These are phyloP conservation scores for Zaprionus inermis DNA, from an alignment of 1,140 invertebrate species.

Conservation along the genomic window DNA sequence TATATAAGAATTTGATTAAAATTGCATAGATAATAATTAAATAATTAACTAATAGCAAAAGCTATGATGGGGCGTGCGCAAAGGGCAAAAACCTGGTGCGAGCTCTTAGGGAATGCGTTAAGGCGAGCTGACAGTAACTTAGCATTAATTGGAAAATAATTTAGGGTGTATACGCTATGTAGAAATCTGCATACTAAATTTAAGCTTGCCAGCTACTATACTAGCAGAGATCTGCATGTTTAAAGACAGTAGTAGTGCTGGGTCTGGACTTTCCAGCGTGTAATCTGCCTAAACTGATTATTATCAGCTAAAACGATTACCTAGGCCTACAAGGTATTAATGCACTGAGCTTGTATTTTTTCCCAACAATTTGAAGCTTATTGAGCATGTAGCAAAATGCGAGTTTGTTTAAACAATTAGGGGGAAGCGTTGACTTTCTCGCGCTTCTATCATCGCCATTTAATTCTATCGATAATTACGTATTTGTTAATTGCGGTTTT, in stretches of 20 bases:
- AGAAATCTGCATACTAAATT: not conserved
- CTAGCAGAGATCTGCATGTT: not conserved
- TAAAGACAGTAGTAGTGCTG: not conserved
- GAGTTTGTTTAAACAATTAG: not conserved
- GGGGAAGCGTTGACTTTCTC: not conserved
- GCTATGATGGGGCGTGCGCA: not conserved
- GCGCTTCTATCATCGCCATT: not conserved
- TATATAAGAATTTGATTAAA: conserved; percentile 9
- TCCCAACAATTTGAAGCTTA: not conserved
- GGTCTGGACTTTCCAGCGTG: too few relatives aligned
- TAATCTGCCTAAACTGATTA: not conserved
- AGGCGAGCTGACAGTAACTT: not conserved
- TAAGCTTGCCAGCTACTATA: not conserved
- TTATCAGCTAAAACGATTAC: too few relatives aligned
- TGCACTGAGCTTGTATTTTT: too few relatives aligned
- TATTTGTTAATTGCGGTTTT: not conserved
- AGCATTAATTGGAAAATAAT: not conserved
- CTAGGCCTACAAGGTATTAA: too few relatives aligned
- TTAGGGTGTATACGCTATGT: not conserved
- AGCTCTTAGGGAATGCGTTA: not conserved
- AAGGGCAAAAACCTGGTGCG: not conserved
- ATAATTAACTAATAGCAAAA: not conserved
- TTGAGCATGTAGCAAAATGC: not conserved
- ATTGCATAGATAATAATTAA: not conserved
- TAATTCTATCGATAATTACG: not conserved